A percentile compares a stretch with the other conserved stretches of the same genome.
Conservation (phyloP, 2,797 vertebrate genomes). For the Coccyzus lansbergi region DNA sequence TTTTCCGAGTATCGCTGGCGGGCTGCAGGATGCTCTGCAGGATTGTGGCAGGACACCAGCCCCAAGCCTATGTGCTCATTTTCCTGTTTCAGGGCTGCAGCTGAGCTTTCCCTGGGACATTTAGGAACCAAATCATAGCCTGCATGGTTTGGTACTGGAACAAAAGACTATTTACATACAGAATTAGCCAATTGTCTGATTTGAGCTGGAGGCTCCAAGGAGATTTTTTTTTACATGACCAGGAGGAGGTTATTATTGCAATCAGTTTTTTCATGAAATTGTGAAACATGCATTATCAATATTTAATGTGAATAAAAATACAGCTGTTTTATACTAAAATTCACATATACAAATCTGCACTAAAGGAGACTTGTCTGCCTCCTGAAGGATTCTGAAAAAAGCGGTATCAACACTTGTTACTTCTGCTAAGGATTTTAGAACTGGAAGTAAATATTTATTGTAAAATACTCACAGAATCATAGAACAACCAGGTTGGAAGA, state of each 20-base stretch:
- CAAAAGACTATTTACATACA: not conserved
- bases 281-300: slow-evolving; percentile 37
- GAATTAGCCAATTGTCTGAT: not conserved
- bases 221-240: slow-evolving; percentile 5
- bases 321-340: slow-evolving; percentile 30
- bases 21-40: not conserved
- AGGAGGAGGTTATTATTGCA: not conserved
- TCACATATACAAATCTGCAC: slow-evolving; percentile 15
- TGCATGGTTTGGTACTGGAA: not conserved
- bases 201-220: not conserved
- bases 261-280: not conserved
- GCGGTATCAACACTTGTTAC: not conserved
- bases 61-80: not conserved
- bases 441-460: slow-evolving; percentile 28
- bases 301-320: slow-evolving; percentile 41
- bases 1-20: not conserved
- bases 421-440: slow-evolving; percentile 7
- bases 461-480: too few relatives aligned
- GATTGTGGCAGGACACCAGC: not conserved
- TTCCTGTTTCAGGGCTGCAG: not conserved
- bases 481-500: too few relatives aligned
- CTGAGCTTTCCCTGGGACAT: not conserved
- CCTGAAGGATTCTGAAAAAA: slow-evolving; percentile 1
- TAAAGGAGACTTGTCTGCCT: not conserved
- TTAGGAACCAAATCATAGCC: not conserved